Evolutionary conservation across 2,888 invertebrate genomes (phyloP).

Genomic region (Syritta pipiens): DNA sequence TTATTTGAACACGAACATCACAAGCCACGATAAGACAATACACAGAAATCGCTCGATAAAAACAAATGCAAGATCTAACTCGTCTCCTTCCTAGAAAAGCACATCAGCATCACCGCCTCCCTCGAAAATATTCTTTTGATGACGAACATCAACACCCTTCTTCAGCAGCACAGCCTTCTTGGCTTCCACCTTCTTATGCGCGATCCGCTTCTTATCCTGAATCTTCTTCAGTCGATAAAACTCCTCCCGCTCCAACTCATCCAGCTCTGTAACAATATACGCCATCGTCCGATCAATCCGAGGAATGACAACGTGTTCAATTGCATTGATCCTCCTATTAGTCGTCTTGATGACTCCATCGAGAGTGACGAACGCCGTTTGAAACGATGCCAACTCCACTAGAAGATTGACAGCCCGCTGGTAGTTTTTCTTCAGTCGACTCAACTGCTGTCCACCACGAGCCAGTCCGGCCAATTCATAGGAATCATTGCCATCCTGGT

Average conservation of each 20-base stretch:
- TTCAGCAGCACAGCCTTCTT: conserved; percentile 79
- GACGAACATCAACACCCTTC: conserved; percentile 79
- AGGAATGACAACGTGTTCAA: conserved; percentile 98
- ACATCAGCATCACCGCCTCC: conserved; percentile 95
- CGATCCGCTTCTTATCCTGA: conserved; percentile 96
- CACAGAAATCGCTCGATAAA: no score
- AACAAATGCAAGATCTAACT: no score
- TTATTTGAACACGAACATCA: no score
- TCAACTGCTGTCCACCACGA: conserved; percentile 95
- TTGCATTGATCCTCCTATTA: conserved; percentile 98
- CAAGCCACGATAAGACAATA: no score
- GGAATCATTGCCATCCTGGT: conserved; percentile 92
- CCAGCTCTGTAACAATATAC: conserved; percentile 98
- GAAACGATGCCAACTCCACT: conserved; percentile 96
- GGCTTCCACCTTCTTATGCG: conserved; percentile 85
- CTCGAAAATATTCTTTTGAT: conserved; percentile 84
- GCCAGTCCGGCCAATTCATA: conserved; percentile 97
- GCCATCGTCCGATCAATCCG: conserved; percentile 96
- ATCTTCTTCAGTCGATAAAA: conserved; percentile 97
- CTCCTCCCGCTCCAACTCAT: conserved; percentile 99
- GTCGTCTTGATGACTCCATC: conserved; percentile 99
- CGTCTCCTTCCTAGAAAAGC: no score
- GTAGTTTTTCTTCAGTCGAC: conserved; percentile 97
- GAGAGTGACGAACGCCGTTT: conserved; percentile 97
- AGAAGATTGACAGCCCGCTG: conserved; percentile 94